Percentiles rank a stretch among this genome's conserved stretches.
These are phyloP conservation scores for Loxodonta africana DNA, from an alignment of 2,113 vertebrate species.

Conservation along the genomic window DNA sequence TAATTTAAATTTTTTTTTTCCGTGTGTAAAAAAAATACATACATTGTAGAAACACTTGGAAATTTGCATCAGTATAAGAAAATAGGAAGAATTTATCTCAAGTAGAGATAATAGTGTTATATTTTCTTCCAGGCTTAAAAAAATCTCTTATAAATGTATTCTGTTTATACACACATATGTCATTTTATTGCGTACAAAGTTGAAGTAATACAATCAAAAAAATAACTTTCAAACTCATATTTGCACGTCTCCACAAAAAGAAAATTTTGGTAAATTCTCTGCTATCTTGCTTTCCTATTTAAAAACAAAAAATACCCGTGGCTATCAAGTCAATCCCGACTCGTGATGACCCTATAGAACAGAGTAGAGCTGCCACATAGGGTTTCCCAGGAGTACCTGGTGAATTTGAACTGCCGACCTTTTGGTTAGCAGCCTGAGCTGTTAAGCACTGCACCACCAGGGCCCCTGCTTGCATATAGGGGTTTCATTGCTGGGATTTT, in stretches of 20 bases:
- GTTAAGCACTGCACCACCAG: no score
- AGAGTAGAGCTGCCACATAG: no score
- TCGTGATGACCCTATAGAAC: no score
- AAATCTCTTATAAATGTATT: constrained; percentile 37
- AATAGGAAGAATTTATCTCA: constrained; percentile 31
- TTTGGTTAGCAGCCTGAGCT: no score
- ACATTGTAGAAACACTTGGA: neutral
- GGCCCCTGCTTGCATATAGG: no score
- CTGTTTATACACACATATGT: neutral
- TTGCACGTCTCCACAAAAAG: neutral
- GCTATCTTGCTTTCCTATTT: neutral
- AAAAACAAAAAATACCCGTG: no score
- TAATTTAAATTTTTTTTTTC: constrained; percentile 29
- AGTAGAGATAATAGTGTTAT: neutral
- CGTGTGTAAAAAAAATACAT: neutral
- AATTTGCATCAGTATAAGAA: neutral
- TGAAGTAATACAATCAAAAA: neutral
- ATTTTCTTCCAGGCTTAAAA: constrained; percentile 56
- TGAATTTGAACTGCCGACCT: no score
- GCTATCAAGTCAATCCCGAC: no score
- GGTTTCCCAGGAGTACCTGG: no score
- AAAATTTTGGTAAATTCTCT: neutral
- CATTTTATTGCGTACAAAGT: constrained; percentile 27
- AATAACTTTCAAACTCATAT: neutral
- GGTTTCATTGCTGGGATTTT: neutral